These are phyloP conservation scores for Cynopterus brachyotis DNA, from an alignment of 2,113 vertebrate species.

Conservation along the genomic window DNA sequence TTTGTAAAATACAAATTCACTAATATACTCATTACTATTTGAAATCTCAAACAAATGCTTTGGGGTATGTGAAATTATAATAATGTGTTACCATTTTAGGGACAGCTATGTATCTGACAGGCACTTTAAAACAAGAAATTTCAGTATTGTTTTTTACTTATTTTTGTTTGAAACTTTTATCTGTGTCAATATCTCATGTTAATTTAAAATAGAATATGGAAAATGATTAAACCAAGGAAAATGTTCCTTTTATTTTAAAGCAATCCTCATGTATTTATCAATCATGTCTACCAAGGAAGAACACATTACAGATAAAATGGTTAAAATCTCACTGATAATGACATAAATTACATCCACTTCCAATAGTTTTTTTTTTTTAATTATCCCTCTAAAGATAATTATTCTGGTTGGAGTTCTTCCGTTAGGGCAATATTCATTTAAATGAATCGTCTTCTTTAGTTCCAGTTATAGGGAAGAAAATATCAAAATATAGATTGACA, in stretches of 20 bases:
- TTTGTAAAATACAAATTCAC: conserved; percentile 12
- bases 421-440: conserved; percentile 1
- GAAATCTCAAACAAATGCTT: background rate
- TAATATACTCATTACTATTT: background rate
- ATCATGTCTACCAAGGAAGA: background rate
- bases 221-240: background rate
- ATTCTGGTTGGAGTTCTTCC: background rate
- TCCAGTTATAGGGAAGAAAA: background rate
- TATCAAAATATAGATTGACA: conserved; percentile 30
- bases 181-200: background rate
- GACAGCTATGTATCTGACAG: background rate
- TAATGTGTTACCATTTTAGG: background rate
- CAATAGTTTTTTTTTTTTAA: background rate
- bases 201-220: background rate
- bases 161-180: background rate
- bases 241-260: conserved; percentile 28
- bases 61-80: background rate
- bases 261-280: background rate
- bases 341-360: background rate
- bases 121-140: background rate
- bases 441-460: conserved; percentile 31
- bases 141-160: conserved; percentile 19
- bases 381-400: background rate
- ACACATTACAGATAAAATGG: background rate
- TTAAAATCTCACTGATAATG: conserved; percentile 5